Evolutionary conservation across 2,797 vertebrate species (phyloP).

Genomic region (Syngnathus rostellatus): DNA sequence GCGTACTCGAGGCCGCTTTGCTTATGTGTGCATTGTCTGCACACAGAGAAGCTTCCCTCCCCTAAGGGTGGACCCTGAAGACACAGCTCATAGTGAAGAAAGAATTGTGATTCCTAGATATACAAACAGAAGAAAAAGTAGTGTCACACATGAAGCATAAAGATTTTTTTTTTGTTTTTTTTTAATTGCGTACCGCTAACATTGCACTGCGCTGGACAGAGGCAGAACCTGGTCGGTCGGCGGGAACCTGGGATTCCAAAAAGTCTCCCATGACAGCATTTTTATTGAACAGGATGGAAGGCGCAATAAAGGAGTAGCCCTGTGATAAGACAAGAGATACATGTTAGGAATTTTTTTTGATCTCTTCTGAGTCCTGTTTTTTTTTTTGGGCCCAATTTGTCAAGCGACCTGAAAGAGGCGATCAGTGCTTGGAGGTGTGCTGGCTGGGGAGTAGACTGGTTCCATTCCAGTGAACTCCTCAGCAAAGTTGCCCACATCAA

Average conservation of each 20-base stretch:
- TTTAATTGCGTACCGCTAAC: slow-evolving; percentile 71
- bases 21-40: slow-evolving; percentile 81
- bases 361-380: too few relatives aligned
- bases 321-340: slow-evolving; percentile 35
- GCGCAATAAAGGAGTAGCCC: slow-evolving; percentile 91
- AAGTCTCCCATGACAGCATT: slow-evolving; percentile 83
- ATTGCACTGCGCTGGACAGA: slow-evolving; percentile 83
- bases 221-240: slow-evolving; percentile 78
- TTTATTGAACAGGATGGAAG: slow-evolving; percentile 86
- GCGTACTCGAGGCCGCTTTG: slow-evolving; percentile 81
- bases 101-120: slow-evolving; percentile 84
- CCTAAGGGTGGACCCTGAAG: slow-evolving; percentile 79
- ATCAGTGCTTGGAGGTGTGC: slow-evolving; percentile 80
- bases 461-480: slow-evolving; percentile 92
- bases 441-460: slow-evolving; percentile 84
- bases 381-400: background rate
- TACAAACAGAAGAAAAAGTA: background rate
- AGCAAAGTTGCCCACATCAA: slow-evolving; percentile 86
- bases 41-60: slow-evolving; percentile 87
- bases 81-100: slow-evolving; percentile 84
- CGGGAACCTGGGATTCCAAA: slow-evolving; percentile 64
- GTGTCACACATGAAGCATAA: background rate
- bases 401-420: slow-evolving; percentile 78
- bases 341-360: background rate
- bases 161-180: background rate